Evolutionary conservation across 2,113 vertebrate species (phyloP), one percentile per base, ranked within the genome.

Genomic region (Pterophyllum scalare): DNA sequence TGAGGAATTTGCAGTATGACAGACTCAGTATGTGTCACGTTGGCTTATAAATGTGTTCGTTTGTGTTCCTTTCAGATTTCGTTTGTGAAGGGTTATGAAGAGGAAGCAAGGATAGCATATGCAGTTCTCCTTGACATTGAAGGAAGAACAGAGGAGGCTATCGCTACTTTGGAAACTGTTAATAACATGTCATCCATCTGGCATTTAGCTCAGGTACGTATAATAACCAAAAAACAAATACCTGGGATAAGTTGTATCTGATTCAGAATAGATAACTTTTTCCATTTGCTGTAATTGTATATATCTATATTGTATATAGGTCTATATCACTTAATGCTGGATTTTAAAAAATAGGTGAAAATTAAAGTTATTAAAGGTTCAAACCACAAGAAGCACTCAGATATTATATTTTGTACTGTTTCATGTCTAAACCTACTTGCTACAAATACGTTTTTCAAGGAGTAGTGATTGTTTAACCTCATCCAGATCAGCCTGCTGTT

Each of bases 91-190:
- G 94, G 91, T 0, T 96, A 96, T 79, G 97, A 98, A 94, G 97
- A 98, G 35, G 97, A 98, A 85, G 97, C 97, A 52, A 93, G 62
- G 22, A 95, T 98, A 82, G 96, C 96, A 6, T 97, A 96, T 93
- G 98, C 98, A 20, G 91, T 94, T 77, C 93, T 97, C 58, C 97
- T 98, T 92, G 97, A 97, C 75, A 97, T 99, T 80, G 98, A 99
- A 94, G 98, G 97, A 75, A 98, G 96, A 93, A 97, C 94, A 3
- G 97, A 98, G 61, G 97, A 99, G 79, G 98, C 98, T 17, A 95
- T 99, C 15, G 81, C 93, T 81, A 95, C 96, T 15, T 97, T 99
- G 93, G 97, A 98, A 95, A 94, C 96, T 58, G 96, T 99, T 88
- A 96, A 97, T 85, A 98, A 93, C 79, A 92, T 98, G 87, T 95